Evolutionary conservation across 2,888 invertebrate genomes (phyloP).

Genomic region (Drosophila aldrichi): DNA sequence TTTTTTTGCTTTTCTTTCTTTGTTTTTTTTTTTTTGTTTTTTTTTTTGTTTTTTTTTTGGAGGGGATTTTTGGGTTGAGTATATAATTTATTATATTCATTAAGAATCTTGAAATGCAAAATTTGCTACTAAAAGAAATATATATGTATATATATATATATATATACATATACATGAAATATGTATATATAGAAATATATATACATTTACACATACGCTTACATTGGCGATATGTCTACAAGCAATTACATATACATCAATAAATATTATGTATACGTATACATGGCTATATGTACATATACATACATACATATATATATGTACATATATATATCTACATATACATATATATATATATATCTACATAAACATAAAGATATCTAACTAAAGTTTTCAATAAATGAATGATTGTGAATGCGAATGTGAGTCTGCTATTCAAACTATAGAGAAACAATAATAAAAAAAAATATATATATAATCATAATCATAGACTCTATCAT

Average conservation of each 20-base stretch:
- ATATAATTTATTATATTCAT: slow-evolving; percentile 25
- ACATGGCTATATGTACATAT: not conserved
- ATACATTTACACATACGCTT: not conserved
- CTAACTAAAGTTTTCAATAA: not conserved
- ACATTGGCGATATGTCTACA: slow-evolving; percentile 9
- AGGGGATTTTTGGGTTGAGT: slow-evolving; percentile 4
- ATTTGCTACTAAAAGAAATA: slow-evolving; percentile 18
- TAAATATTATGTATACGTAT: slow-evolving; percentile 2
- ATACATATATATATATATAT: not conserved
- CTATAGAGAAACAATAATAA: not conserved
- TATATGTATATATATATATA: slow-evolving; percentile 1
- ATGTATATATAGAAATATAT: not conserved
- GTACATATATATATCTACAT: not conserved
- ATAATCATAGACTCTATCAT: not conserved
- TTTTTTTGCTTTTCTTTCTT: not conserved
- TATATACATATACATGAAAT: slow-evolving; percentile 1
- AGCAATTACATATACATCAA: slow-evolving; percentile 6
- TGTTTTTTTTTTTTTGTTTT: not conserved
- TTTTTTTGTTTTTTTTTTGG: slow-evolving; percentile 1
- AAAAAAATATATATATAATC: not conserved
- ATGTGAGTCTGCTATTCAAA: slow-evolving; percentile 2
- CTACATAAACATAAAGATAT: not conserved
- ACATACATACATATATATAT: not conserved
- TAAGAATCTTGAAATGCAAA: slow-evolving; percentile 33
- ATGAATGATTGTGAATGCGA: slow-evolving; percentile 5